These are phyloP conservation scores for Nautilus pompilius DNA, from an alignment of 1,140 invertebrate genomes.

Conservation along the genomic window DNA sequence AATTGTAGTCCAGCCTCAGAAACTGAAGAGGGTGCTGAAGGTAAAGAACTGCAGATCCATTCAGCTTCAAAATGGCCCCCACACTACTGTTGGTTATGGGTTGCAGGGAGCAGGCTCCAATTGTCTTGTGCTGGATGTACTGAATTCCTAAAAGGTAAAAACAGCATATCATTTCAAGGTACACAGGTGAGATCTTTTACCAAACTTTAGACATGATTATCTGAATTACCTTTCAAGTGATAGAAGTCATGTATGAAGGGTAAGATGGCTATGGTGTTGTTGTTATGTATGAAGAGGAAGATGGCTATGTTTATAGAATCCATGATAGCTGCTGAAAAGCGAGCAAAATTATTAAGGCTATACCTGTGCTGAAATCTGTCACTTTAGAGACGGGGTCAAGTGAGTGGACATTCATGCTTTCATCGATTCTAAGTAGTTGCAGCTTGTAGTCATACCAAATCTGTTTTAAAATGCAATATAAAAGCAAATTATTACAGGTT, in stretches of 20 bases:
- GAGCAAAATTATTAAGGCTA: neutral
- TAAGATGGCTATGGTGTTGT: too few species aligned
- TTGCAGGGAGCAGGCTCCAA: conserved; percentile 24
- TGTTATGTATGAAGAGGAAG: too few species aligned
- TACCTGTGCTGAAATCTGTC: conserved; percentile 28
- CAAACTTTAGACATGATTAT: too few species aligned
- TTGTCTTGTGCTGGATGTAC: conserved; percentile 25
- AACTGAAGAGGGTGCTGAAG: conserved; percentile 28
- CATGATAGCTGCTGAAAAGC: too few species aligned
- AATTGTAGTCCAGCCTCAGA: conserved; percentile 27
- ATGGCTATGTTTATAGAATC: too few species aligned
- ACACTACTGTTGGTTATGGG: conserved; percentile 14
- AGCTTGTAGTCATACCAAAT: conserved; percentile 24
- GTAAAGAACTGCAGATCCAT: conserved; percentile 18
- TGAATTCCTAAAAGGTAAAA: conserved; percentile 27
- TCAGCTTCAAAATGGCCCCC: conserved; percentile 19
- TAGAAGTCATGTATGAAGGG: too few species aligned
- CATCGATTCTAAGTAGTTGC: conserved; percentile 21
- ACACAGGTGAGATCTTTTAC: too few species aligned
- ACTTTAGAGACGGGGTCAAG: conserved; percentile 20
- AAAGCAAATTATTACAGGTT: too few species aligned
- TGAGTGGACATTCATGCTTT: conserved; percentile 11
- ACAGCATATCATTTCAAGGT: too few species aligned
- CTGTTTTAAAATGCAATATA: conserved; percentile 8
- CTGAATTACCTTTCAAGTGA: too few species aligned